A percentile compares a stretch with the other conserved stretches of the same genome.
Conservation (phyloP, 2,888 invertebrate species). For the Stomorhina lunata region DNA sequence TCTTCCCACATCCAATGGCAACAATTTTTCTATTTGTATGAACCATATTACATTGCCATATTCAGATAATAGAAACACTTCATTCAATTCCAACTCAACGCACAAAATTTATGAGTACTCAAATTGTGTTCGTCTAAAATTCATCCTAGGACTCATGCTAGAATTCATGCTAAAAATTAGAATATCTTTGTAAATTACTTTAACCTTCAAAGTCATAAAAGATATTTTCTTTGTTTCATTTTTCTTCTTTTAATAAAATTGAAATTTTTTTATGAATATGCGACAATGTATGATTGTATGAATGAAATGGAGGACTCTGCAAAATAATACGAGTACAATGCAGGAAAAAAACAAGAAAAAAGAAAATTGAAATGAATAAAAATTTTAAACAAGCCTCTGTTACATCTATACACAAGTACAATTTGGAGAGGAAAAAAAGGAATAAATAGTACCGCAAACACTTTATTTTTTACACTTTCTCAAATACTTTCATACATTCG, state of each 20-base stretch:
- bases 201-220: conserved; percentile 35
- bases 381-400: not conserved
- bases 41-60: not conserved
- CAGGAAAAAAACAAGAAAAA: not conserved
- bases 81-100: not conserved
- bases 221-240: not conserved
- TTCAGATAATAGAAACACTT: not conserved
- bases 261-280: conserved; percentile 7
- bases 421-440: not conserved
- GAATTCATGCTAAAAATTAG: not conserved
- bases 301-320: not conserved
- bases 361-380: not conserved
- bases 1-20: too few relatives aligned
- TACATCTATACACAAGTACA: not conserved
- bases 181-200: conserved; percentile 6
- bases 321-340: not conserved
- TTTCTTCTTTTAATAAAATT: not conserved
- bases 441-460: conserved; percentile 30
- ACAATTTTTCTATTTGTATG: not conserved
- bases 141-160: not conserved
- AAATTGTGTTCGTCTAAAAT: not conserved
- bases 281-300: not conserved
- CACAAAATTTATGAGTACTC: not conserved
- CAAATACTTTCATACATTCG: conserved; percentile 31
- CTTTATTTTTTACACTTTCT: conserved; percentile 29